Evolutionary conservation across 2,888 invertebrate species (phyloP).

Genomic region (Miltochrista miniata): DNA sequence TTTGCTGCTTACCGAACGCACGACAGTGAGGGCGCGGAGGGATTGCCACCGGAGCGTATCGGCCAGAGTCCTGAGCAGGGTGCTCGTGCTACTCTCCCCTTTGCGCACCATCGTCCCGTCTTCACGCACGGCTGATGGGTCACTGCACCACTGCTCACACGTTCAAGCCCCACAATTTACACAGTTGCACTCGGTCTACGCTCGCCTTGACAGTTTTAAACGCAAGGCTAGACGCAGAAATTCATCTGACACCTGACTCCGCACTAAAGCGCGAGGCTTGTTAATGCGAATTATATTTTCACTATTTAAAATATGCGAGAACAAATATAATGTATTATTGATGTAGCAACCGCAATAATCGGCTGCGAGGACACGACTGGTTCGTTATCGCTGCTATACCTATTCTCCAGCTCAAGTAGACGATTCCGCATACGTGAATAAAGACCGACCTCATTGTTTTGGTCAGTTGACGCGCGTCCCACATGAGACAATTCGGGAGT

Average conservation of each 20-base stretch:
- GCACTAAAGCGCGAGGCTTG: conserved; percentile 39
- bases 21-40: conserved; percentile 65
- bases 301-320: conserved; percentile 45
- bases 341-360: conserved; percentile 78
- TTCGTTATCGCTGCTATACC: conserved; percentile 75
- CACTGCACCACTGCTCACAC: conserved; percentile 68
- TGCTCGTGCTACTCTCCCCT: conserved; percentile 72
- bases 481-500: conserved; percentile 53
- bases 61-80: conserved; percentile 74
- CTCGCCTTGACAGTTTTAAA: conserved; percentile 59
- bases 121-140: conserved; percentile 78
- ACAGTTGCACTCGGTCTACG: conserved; percentile 39
- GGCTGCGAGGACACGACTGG: conserved; percentile 78
- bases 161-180: conserved; percentile 49
- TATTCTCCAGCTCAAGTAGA: conserved; percentile 70
- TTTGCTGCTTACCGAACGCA: conserved; percentile 57
- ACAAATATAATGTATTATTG: conserved; percentile 46
- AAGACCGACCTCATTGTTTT: conserved; percentile 68
- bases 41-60: conserved; percentile 76
- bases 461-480: conserved; percentile 72
- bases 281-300: conserved; percentile 44
- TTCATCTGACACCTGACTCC: conserved; percentile 36
- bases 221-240: conserved; percentile 48
- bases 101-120: conserved; percentile 76
- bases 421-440: conserved; percentile 67